Conservation (phyloP, 2,797 vertebrate genomes). For the Pyrocephalus nanus region DNA sequence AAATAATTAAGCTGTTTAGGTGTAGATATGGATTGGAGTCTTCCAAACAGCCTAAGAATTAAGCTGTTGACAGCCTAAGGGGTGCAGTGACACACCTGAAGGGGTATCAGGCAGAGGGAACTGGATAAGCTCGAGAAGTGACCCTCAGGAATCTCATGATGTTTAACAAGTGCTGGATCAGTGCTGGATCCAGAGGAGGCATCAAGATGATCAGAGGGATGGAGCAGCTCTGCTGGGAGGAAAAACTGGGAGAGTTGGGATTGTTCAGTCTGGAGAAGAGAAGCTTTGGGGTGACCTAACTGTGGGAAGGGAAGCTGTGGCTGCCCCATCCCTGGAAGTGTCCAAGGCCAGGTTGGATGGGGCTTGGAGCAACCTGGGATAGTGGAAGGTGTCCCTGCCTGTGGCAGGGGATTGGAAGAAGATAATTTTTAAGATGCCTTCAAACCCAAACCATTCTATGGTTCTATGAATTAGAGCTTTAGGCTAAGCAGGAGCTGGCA, state of each 20-base stretch:
- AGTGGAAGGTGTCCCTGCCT: background rate
- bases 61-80: background rate
- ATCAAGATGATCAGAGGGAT: background rate
- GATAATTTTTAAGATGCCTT: background rate
- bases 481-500: background rate
- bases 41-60: background rate
- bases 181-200: background rate
- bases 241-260: background rate
- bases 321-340: background rate
- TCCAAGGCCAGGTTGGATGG: accelerated
- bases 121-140: background rate
- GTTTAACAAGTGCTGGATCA: background rate
- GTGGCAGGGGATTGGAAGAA: background rate
- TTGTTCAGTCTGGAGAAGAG: background rate
- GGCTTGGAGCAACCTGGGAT: background rate
- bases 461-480: background rate
- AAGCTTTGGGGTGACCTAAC: background rate
- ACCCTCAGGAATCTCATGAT: background rate
- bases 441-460: background rate
- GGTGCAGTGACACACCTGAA: background rate
- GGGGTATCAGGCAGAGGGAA: background rate
- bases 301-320: background rate
- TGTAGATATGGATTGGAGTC: background rate
- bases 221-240: background rate
- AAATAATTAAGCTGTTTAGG: background rate